Percentiles rank a stretch among this genome's conserved stretches.
phyloP scores from a whole-genome alignment of 2,888 invertebrate species.

The Galeruca laticollis region DNA sequence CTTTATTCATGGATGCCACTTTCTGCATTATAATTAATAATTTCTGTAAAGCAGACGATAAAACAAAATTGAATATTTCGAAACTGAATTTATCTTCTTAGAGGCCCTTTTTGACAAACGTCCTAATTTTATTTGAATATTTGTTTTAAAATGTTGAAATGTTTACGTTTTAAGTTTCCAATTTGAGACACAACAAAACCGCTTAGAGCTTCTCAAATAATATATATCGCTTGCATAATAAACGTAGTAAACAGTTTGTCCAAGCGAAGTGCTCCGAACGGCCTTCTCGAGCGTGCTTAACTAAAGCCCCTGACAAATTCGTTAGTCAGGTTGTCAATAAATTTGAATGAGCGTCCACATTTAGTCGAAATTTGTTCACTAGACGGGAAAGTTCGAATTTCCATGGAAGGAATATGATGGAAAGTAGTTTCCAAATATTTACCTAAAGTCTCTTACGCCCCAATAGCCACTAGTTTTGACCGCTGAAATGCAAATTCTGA shows the following conservation, averaged over 20 bases:
- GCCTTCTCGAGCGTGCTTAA: slow-evolving; percentile 18
- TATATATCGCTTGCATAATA: slow-evolving; percentile 5
- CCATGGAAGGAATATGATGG: slow-evolving; percentile 35
- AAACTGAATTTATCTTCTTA: too few relatives aligned
- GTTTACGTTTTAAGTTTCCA: neutral
- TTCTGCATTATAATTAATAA: too few relatives aligned
- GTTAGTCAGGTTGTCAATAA: slow-evolving; percentile 36
- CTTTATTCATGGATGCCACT: too few relatives aligned
- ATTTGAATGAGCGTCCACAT: slow-evolving; percentile 28
- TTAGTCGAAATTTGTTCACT: slow-evolving; percentile 31
- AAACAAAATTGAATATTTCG: too few relatives aligned
- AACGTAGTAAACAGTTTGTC: neutral
- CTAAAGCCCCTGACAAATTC: slow-evolving; percentile 33
- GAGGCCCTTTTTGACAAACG: too few relatives aligned
- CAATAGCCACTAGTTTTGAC: slow-evolving; percentile 37
- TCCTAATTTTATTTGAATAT: too few relatives aligned
- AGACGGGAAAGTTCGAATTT: slow-evolving; percentile 33
- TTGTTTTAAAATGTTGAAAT: too few relatives aligned
- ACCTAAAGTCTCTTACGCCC: slow-evolving; percentile 41
- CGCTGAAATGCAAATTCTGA: slow-evolving; percentile 40
- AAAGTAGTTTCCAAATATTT: slow-evolving; percentile 46
- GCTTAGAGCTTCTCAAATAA: neutral
- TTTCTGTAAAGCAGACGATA: too few relatives aligned
- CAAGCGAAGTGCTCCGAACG: slow-evolving; percentile 8
- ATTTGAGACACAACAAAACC: neutral